Base-by-base conservation (phyloP, 2,113 vertebrate genomes). In the Chinchilla lanigera region DNA sequence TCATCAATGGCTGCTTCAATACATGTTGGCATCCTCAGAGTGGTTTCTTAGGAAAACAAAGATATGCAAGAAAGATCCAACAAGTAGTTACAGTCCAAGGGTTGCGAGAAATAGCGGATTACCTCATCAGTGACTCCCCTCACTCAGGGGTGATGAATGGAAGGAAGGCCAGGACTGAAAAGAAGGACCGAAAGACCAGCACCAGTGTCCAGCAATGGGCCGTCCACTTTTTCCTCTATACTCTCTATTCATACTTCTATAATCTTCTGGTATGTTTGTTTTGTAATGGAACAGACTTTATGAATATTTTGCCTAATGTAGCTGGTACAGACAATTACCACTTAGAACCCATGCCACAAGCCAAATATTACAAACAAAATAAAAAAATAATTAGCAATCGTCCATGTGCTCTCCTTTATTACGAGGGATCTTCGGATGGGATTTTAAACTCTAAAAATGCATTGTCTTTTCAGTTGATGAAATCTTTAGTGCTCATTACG, bases 251-350 rank as follows among this genome's bases (percentile, higher is more conserved):
- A 80, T 19, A 90, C 8, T 85, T n/a, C 65, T 19, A 71, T 71
- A 71, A n/a, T 71, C 2, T 13, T 71, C n/a, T 52, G 38, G 2
- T n/a, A 38, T 30, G 26, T 24, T 73, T 8, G 22, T 86, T 93
- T 77, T 13, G n/a, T 28, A n/a, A 63, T 28, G 80, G 69, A 93
- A 88, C n/a, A 81, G n/a, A 88, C 2, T 80, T 96, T 77, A 85
- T 22, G 41, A 44, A 92, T 91, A 69, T 20, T 87, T 92, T 87
- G 41, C 58, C 86, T 88, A 85, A 69, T 61, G 35, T 94, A 75
- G 17, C 54, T 63, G 24, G 71, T 83, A 65, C 13, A 96, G 75
- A 81, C 13, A 87, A 81, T 58, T 61, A 41, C 19, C 44, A 82
- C 50, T 86, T 82, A 89, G 92, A 92, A 86, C 30, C 26, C 2